Conservation (phyloP, 2,113 vertebrate species). For the Delphinapterus leucas region DNA sequence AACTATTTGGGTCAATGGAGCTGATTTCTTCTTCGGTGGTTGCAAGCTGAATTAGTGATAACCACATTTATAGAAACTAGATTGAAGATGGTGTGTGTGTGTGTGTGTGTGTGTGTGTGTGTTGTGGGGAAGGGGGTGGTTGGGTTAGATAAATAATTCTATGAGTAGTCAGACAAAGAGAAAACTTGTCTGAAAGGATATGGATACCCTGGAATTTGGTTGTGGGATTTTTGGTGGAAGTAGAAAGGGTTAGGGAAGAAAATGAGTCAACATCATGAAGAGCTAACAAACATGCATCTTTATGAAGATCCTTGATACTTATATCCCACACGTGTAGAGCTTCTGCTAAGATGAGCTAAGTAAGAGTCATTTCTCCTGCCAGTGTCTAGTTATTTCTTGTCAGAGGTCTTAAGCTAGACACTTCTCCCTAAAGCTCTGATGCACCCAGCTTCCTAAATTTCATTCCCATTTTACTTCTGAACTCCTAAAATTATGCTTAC, state of each 20-base stretch:
- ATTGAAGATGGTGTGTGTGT: background rate
- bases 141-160: background rate
- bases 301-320: background rate
- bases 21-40: background rate
- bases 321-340: rapidly evolving
- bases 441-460: background rate
- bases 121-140: background rate
- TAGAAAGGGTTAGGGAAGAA: background rate
- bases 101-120: too few species aligned
- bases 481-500: background rate
- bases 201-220: background rate
- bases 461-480: background rate
- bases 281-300: background rate
- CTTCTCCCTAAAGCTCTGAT: background rate
- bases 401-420: background rate
- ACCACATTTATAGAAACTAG: background rate
- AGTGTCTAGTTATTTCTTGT: background rate
- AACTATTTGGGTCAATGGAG: background rate
- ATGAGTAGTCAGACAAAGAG: background rate
- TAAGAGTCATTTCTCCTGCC: background rate
- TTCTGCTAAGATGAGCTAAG: background rate
- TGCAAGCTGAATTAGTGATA: background rate
- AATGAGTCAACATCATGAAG: background rate
- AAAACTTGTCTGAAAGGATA: background rate
- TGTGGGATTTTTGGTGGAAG: background rate